A percentile compares a stretch with the other conserved stretches of the same genome.
Evolutionary conservation across 2,888 invertebrate species (phyloP).

Genomic region (Subacronicta megacephala): DNA sequence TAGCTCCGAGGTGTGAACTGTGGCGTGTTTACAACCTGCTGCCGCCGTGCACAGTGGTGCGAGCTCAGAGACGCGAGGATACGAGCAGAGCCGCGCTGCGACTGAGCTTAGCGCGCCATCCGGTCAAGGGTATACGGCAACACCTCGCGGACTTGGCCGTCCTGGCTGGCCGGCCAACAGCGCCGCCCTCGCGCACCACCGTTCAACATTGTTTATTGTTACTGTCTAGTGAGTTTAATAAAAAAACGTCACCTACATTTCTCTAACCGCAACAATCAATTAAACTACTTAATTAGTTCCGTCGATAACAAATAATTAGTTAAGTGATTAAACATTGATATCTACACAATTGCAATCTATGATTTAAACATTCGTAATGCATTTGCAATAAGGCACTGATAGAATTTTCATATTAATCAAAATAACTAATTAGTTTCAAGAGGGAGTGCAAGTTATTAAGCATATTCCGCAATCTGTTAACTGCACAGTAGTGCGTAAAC

Average conservation of each 20-base stretch:
- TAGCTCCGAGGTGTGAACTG: constrained; percentile 67
- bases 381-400: constrained; percentile 2
- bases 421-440: constrained; percentile 21
- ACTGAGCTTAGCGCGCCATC: constrained; percentile 79
- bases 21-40: constrained; percentile 66
- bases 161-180: constrained; percentile 26
- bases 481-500: constrained; percentile 14
- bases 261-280: background rate
- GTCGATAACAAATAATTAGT: background rate
- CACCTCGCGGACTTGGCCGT: constrained; percentile 64
- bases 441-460: constrained; percentile 16
- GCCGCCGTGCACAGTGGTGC: constrained; percentile 33
- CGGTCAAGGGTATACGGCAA: constrained; percentile 79
- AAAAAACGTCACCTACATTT: constrained; percentile 7
- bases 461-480: constrained; percentile 31
- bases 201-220: constrained; percentile 21
- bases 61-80: constrained; percentile 73
- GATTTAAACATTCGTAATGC: constrained; percentile 2
- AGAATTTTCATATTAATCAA: constrained; percentile 22
- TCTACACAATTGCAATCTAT: background rate
- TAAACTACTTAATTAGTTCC: constrained; percentile 5
- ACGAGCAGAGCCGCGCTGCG: constrained; percentile 77
- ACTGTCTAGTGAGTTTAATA: background rate
- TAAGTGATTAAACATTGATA: constrained; percentile 1
- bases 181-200: constrained; percentile 28